phyloP scores from a whole-genome alignment of 2,113 vertebrate genomes.

The Hippocampus mohnikei region DNA sequence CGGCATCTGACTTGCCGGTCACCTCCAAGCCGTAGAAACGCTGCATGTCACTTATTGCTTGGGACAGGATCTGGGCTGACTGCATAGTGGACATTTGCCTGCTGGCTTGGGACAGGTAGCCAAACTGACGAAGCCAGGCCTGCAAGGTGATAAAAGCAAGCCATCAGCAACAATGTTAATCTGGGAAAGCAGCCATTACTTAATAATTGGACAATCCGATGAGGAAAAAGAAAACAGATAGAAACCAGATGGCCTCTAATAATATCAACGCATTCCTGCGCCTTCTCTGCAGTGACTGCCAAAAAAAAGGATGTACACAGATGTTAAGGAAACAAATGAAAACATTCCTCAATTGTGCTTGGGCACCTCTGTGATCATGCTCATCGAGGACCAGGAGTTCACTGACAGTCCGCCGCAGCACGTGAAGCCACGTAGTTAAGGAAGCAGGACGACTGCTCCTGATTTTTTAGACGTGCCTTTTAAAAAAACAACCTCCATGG shows the following conservation, averaged over 20 bases:
- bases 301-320: constrained; percentile 5
- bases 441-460: not conserved
- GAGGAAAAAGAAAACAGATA: constrained; percentile 35
- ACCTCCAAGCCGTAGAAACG: constrained; percentile 87
- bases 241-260: constrained; percentile 59
- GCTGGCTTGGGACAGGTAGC: constrained; percentile 88
- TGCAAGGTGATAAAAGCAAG: constrained; percentile 33
- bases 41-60: constrained; percentile 89
- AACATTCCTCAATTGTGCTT: not conserved
- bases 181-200: constrained; percentile 1
- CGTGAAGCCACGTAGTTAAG: constrained; percentile 30
- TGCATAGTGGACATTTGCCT: constrained; percentile 93
- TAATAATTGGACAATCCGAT: constrained; percentile 27
- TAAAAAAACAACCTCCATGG: constrained; percentile 1
- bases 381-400: constrained; percentile 7
- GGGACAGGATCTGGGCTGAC: constrained; percentile 85
- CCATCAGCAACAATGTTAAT: not conserved
- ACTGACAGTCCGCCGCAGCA: constrained; percentile 7
- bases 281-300: constrained; percentile 28
- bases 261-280: constrained; percentile 52
- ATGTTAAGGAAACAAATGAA: not conserved
- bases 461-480: constrained; percentile 5
- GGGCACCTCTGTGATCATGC: not conserved
- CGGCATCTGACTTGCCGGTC: constrained; percentile 80
- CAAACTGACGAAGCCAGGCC: constrained; percentile 91